These are phyloP conservation scores for Pyrrhia umbra DNA, from an alignment of 2,888 invertebrate genomes.

Conservation along the genomic window DNA sequence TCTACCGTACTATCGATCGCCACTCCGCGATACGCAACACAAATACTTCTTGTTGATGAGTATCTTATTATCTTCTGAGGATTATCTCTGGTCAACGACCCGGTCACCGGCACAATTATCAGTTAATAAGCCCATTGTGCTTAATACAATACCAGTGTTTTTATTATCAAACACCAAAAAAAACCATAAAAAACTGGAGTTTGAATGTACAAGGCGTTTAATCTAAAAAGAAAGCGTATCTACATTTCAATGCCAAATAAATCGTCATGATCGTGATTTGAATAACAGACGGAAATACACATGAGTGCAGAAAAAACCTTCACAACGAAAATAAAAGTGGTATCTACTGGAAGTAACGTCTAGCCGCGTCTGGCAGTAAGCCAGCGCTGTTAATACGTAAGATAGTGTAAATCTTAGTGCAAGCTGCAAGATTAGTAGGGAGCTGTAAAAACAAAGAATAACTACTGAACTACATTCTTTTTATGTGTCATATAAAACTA, in stretches of 20 bases:
- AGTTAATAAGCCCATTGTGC: slow-evolving; percentile 28
- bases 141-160: slow-evolving; percentile 16
- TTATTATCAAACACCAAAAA: slow-evolving; percentile 34
- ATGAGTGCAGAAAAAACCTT: slow-evolving; percentile 58
- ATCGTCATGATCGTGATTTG: slow-evolving; percentile 13
- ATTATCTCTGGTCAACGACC: slow-evolving; percentile 50
- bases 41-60: slow-evolving; percentile 35
- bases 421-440: slow-evolving; percentile 43
- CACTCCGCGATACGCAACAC: slow-evolving; percentile 8
- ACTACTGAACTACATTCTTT: neutral
- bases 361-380: slow-evolving; percentile 49
- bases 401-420: slow-evolving; percentile 44
- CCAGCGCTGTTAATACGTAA: slow-evolving; percentile 52
- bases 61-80: slow-evolving; percentile 35
- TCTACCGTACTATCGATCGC: slow-evolving; percentile 27
- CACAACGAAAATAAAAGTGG: slow-evolving; percentile 63
- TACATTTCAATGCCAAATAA: slow-evolving; percentile 48
- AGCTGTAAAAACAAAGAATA: slow-evolving; percentile 4
- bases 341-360: slow-evolving; percentile 44
- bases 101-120: slow-evolving; percentile 38
- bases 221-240: slow-evolving; percentile 16
- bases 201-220: neutral
- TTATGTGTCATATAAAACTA: neutral
- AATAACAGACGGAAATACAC: slow-evolving; percentile 45
- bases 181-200: slow-evolving; percentile 9